phyloP scores from a whole-genome alignment of 2,797 vertebrate genomes.

The Sebastes minor region DNA sequence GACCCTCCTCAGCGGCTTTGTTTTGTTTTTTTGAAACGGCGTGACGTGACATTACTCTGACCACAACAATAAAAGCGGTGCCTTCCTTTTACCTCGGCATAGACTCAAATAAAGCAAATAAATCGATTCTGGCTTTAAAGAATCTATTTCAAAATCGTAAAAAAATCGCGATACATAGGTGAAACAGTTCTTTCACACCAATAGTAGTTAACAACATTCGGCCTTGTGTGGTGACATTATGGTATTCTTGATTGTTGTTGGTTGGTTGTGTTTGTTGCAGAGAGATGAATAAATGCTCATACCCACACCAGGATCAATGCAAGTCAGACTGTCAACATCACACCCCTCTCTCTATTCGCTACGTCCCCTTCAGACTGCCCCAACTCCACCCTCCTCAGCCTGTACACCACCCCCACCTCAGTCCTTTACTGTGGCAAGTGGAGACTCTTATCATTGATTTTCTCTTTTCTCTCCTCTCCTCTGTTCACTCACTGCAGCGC shows the following conservation, averaged over 20 bases:
- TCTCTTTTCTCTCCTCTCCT: slow-evolving; percentile 48
- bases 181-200: no score
- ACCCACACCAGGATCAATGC: neutral
- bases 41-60: no score
- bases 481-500: slow-evolving; percentile 66
- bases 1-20: no score
- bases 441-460: slow-evolving; percentile 78
- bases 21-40: no score
- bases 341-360: neutral
- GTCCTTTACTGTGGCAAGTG: slow-evolving; percentile 67
- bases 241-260: neutral
- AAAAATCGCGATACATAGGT: no score
- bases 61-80: no score
- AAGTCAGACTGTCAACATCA: neutral
- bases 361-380: neutral
- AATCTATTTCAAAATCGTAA: no score
- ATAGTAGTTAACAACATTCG: neutral
- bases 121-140: no score
- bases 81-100: no score
- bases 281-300: neutral
- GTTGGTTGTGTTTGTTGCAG: neutral
- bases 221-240: neutral
- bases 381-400: neutral
- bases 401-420: neutral
- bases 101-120: no score